phyloP scores from a whole-genome alignment of 2,797 vertebrate genomes.

The Poecilia picta region DNA sequence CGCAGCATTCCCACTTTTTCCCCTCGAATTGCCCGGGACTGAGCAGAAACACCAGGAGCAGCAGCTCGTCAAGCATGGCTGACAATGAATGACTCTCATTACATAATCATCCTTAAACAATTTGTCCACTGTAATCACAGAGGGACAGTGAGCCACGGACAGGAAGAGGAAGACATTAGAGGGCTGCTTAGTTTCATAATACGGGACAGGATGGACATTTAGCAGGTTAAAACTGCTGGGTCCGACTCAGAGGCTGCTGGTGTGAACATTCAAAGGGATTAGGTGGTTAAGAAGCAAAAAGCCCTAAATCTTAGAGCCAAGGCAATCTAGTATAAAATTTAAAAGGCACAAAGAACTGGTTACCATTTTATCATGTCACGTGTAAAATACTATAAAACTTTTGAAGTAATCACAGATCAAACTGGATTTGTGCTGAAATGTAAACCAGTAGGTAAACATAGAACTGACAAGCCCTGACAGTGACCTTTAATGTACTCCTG shows the following conservation, averaged over 20 bases:
- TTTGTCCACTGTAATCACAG: slow-evolving; percentile 53
- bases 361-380: neutral
- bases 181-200: slow-evolving; percentile 40
- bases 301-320: neutral
- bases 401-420: neutral
- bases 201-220: slow-evolving; percentile 36
- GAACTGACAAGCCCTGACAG: neutral
- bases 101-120: slow-evolving; percentile 71
- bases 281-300: neutral
- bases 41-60: slow-evolving; percentile 44
- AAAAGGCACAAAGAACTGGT: neutral
- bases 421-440: neutral
- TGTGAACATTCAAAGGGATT: neutral
- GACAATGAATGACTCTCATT: slow-evolving; percentile 65
- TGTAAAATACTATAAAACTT: neutral
- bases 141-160: slow-evolving; percentile 25
- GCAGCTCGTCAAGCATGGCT: slow-evolving; percentile 58
- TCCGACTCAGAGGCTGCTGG: neutral
- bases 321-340: neutral
- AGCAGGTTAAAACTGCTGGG: slow-evolving; percentile 28
- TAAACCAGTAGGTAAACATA: neutral
- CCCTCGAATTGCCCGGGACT: slow-evolving; percentile 19
- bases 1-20: slow-evolving; percentile 13
- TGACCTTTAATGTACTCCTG: neutral
- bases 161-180: slow-evolving; percentile 42